Conservation (phyloP, 2,888 invertebrate species). For the Nowickia ferox region DNA sequence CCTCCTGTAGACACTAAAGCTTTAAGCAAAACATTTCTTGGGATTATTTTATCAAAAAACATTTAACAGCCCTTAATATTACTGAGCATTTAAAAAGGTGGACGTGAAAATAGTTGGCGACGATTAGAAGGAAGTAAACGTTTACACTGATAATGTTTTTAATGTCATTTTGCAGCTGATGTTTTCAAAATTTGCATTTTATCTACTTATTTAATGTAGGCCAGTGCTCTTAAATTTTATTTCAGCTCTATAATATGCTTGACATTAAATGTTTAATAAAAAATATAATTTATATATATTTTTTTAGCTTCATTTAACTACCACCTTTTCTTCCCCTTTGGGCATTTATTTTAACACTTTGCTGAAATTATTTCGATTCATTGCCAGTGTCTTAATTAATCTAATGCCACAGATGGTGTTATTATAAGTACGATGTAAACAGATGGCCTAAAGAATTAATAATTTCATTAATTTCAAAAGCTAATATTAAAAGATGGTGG, state of each 20-base stretch:
- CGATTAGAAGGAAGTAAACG: not conserved
- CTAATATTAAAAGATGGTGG: not conserved
- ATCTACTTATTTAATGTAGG: not conserved
- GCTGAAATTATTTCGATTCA: not conserved
- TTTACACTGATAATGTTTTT: not conserved
- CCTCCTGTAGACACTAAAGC: too few species aligned
- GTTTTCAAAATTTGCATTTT: constrained; percentile 21
- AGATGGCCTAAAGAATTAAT: not conserved
- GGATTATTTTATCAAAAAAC: not conserved
- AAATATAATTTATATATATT: not conserved
- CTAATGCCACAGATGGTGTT: not conserved
- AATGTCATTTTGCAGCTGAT: not conserved
- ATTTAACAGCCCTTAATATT: not conserved
- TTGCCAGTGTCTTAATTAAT: too few species aligned
- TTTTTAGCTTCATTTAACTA: too few species aligned
- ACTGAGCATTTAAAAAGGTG: not conserved
- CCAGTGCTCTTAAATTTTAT: not conserved
- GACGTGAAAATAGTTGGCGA: not conserved
- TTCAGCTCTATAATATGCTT: constrained; percentile 20
- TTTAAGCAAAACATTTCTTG: not conserved
- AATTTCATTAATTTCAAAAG: constrained; percentile 7
- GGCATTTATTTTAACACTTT: not conserved
- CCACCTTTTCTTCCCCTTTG: not conserved
- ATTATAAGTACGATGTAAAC: not conserved
- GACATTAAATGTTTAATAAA: constrained; percentile 18